Base-by-base conservation (phyloP, 2,113 vertebrate species). In the Stictonetta naevosa region DNA sequence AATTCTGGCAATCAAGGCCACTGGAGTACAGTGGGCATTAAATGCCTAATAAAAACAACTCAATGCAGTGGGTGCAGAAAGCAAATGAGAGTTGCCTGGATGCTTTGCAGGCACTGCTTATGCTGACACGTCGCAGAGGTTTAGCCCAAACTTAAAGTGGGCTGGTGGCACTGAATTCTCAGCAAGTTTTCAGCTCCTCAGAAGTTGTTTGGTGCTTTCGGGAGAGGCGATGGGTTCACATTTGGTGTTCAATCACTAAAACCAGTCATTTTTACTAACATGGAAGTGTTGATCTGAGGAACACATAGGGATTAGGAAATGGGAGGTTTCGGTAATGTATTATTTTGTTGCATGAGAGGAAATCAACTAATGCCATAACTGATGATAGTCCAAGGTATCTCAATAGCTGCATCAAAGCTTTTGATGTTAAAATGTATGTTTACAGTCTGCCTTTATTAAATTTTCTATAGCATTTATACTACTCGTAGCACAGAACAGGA, bases 1-100 rank as follows among this genome's bases (percentile, higher is more conserved):
- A 76, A 34, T 91, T 95, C 74, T 36, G 91, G 73, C 56, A 90
- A 92, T 94, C 87, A 89, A 87, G 74, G 71, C 56, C 91, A 84
- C 83, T 83, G 38, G 76, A 88, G 83, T 48, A 68, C 53, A 64
- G 62, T 69, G 93, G 91, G 75, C 71, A 75, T 82, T 95, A 91
- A 95, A 91, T 4, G 48, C 60, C 53, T 44, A 86, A 91, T 91
- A 91, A 95, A 93, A 75, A 16, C 48, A 87, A 10, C 69, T 58
- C 52, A 64, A 72, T 58, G 26, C 72, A 83, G 66, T 28, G 29
- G 52, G 86, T 93, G 33, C 28, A 48, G 59, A 94, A 86, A 83
- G 56, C 44, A 86, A 40, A 77, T n/a, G 16, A 66, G 73, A 92
- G 63, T 53, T 88, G 64, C 73, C 62, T 58, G 88, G 73, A 71